phyloP scores from a whole-genome alignment of 2,113 vertebrate species.

The Heterocephalus glaber region DNA sequence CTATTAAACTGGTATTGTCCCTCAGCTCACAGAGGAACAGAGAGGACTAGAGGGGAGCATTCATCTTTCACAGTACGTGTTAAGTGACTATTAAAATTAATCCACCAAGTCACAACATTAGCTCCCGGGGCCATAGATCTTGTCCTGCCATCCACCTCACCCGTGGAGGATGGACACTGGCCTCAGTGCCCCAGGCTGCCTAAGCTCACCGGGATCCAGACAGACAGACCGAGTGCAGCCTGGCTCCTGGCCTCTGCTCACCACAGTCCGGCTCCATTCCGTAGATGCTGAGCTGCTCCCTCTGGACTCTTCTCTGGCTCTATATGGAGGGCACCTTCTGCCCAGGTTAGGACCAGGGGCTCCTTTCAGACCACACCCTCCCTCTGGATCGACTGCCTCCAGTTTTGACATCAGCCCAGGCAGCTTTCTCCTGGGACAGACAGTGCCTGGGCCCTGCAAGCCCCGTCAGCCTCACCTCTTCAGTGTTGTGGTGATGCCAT shows the following conservation, averaged over 20 bases:
- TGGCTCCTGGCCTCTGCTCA: background rate
- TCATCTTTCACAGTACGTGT: conserved; percentile 4
- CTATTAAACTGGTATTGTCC: conserved; percentile 30
- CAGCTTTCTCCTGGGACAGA: background rate
- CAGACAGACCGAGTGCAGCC: background rate
- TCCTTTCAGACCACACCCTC: background rate
- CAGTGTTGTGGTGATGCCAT: background rate
- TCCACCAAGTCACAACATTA: background rate
- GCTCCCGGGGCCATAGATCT: background rate
- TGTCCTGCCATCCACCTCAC: background rate
- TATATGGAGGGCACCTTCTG: background rate
- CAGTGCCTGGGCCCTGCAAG: background rate
- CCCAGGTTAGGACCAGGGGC: background rate
- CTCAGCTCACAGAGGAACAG: background rate
- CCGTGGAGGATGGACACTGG: background rate
- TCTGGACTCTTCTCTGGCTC: background rate
- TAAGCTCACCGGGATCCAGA: background rate
- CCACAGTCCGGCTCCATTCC: background rate
- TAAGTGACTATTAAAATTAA: conserved; percentile 34
- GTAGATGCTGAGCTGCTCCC: no score
- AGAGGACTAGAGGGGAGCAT: background rate
- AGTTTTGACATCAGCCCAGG: background rate
- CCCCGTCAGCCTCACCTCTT: no score
- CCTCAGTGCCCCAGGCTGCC: background rate
- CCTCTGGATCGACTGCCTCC: background rate